Evolutionary conservation across 2,797 vertebrate species (phyloP).

Genomic region (Onychomys torridus): DNA sequence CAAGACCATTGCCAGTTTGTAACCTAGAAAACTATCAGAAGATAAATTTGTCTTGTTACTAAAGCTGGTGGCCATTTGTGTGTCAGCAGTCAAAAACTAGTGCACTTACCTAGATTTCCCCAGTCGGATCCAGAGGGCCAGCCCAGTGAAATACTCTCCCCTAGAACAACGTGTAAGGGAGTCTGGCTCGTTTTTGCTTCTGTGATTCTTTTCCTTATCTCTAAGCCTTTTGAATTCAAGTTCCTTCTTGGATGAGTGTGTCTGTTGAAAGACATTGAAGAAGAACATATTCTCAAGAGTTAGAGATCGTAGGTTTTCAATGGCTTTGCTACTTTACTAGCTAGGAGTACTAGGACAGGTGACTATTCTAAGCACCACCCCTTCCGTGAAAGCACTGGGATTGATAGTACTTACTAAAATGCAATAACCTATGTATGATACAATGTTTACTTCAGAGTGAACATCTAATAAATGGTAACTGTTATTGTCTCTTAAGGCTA

Average conservation of each 20-base stretch:
- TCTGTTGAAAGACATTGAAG: slow-evolving; percentile 58
- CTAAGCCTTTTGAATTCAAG: slow-evolving; percentile 21
- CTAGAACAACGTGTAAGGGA: background rate
- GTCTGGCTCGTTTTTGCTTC: background rate
- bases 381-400: background rate
- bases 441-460: background rate
- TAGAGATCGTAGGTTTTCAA: slow-evolving; percentile 20
- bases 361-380: slow-evolving; percentile 17
- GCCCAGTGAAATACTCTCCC: background rate
- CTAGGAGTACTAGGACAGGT: background rate
- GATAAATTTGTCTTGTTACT: slow-evolving; percentile 7
- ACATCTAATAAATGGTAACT: background rate
- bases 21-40: background rate
- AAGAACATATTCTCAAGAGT: slow-evolving; percentile 16
- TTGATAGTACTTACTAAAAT: slow-evolving; percentile 44
- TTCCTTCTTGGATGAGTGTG: slow-evolving; percentile 17
- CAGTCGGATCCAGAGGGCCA: background rate
- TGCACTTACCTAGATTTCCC: background rate
- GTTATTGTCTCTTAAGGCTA: slow-evolving; percentile 19
- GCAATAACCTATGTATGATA: background rate
- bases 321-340: slow-evolving; percentile 26
- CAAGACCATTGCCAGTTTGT: slow-evolving; percentile 21
- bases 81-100: background rate
- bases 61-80: slow-evolving; percentile 13
- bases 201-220: background rate